Evolutionary conservation across 2,113 vertebrate species (phyloP).

Genomic region (Oryzias celebensis): DNA sequence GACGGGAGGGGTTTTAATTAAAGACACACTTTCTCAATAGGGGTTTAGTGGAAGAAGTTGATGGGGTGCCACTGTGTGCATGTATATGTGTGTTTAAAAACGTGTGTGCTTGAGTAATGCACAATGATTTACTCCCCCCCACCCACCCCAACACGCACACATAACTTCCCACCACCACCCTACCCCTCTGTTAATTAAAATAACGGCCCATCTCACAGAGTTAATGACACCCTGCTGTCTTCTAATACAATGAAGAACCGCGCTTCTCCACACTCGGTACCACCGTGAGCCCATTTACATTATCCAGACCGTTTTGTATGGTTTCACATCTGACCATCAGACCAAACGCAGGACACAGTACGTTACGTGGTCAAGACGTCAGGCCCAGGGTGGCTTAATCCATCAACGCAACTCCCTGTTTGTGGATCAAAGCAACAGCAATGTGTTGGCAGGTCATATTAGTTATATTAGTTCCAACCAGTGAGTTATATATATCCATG

Average conservation of each 20-base stretch:
- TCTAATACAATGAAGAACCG: constrained; percentile 34
- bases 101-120: constrained; percentile 6
- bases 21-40: constrained; percentile 47
- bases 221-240: constrained; percentile 63
- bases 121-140: constrained; percentile 45
- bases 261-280: constrained; percentile 6
- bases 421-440: too few relatives aligned
- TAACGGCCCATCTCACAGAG: constrained; percentile 47
- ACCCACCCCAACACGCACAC: constrained; percentile 11
- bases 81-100: constrained; percentile 12
- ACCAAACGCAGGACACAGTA: too few relatives aligned
- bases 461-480: too few relatives aligned
- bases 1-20: constrained; percentile 60
- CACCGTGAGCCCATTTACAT: too few relatives aligned
- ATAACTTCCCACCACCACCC: constrained; percentile 22
- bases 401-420: too few relatives aligned
- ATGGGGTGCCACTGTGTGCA: neutral
- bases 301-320: too few relatives aligned
- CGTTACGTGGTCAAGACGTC: too few relatives aligned
- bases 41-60: constrained; percentile 10
- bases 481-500: too few relatives aligned
- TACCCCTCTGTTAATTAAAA: constrained; percentile 64
- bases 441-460: too few relatives aligned
- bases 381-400: too few relatives aligned
- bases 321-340: too few relatives aligned